A percentile compares a stretch with the other conserved stretches of the same genome.
These are phyloP conservation scores for Coracias cyanogaster DNA, from an alignment of 2,797 vertebrate genomes.

Conservation along the genomic window DNA sequence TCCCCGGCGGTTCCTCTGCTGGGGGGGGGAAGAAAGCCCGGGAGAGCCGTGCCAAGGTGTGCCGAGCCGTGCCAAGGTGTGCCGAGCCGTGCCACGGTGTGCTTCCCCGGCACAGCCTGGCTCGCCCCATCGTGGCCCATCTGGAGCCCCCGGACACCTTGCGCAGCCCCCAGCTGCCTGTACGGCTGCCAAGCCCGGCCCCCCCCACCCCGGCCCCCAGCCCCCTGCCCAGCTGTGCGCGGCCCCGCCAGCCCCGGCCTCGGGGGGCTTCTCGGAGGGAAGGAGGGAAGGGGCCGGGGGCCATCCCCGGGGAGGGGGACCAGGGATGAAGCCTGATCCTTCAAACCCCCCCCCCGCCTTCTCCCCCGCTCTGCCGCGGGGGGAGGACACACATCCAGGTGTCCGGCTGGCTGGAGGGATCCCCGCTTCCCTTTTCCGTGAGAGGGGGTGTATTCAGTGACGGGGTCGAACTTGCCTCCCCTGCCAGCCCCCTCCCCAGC, in stretches of 20 bases:
- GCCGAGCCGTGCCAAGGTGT: neutral
- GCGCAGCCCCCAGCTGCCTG: slow-evolving; percentile 10
- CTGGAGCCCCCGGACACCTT: slow-evolving; percentile 25
- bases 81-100: neutral
- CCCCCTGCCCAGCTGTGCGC: slow-evolving; percentile 26
- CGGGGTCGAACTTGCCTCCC: neutral
- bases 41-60: neutral
- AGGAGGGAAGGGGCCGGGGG: neutral
- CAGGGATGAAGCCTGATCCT: slow-evolving; percentile 36
- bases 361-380: neutral
- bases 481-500: neutral
- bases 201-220: neutral
- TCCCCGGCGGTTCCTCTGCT: slow-evolving; percentile 89
- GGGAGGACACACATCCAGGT: slow-evolving; percentile 23
- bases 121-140: neutral
- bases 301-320: neutral
- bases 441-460: neutral
- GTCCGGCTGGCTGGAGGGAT: neutral
- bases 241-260: neutral
- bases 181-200: neutral
- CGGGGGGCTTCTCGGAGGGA: neutral
- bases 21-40: neutral
- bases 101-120: neutral
- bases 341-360: neutral
- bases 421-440: neutral